Percentiles rank a stretch among this genome's conserved stretches.
phyloP scores from a whole-genome alignment of 1,140 invertebrate species.

The Drosophila lacertosa region DNA sequence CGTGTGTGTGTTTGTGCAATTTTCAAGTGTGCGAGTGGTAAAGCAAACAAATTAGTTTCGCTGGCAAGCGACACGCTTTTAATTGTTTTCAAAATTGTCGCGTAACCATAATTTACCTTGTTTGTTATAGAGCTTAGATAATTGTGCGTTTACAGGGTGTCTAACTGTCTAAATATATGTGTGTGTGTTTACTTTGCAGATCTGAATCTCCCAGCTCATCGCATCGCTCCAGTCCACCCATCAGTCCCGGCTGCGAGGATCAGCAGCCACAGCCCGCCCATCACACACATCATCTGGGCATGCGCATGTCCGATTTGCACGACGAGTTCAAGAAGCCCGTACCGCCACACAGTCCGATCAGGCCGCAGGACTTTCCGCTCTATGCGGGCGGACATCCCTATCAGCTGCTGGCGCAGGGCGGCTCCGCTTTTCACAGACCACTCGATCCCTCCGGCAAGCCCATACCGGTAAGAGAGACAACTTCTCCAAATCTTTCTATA shows the following conservation, averaged over 20 bases:
- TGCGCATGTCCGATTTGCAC: conserved; percentile 75
- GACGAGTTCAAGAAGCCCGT: conserved; percentile 83
- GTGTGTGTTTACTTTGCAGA: conserved; percentile 40
- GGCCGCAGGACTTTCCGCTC: conserved; percentile 82
- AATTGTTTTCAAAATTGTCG: conserved; percentile 68
- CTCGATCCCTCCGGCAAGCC: conserved; percentile 82
- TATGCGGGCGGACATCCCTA: conserved; percentile 83
- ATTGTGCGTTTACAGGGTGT: conserved; percentile 56
- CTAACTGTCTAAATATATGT: not conserved
- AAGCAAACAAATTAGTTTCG: conserved; percentile 73
- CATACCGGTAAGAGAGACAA: conserved; percentile 64
- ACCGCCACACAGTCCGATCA: conserved; percentile 77
- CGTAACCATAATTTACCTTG: conserved; percentile 48
- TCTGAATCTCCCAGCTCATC: conserved; percentile 83
- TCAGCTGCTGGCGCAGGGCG: conserved; percentile 76
- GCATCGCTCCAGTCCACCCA: conserved; percentile 83
- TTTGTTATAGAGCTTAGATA: conserved; percentile 50
- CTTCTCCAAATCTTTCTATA: not conserved
- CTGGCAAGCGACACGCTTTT: conserved; percentile 37
- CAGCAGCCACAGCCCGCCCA: conserved; percentile 58
- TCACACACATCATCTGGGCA: conserved; percentile 64
- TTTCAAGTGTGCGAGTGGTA: conserved; percentile 56
- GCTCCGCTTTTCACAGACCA: conserved; percentile 80
- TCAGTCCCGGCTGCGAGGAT: conserved; percentile 83
- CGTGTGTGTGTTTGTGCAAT: conserved; percentile 22